These are phyloP conservation scores for Metacarcinus magister DNA, from an alignment of 2,888 invertebrate species.

Conservation along the genomic window DNA sequence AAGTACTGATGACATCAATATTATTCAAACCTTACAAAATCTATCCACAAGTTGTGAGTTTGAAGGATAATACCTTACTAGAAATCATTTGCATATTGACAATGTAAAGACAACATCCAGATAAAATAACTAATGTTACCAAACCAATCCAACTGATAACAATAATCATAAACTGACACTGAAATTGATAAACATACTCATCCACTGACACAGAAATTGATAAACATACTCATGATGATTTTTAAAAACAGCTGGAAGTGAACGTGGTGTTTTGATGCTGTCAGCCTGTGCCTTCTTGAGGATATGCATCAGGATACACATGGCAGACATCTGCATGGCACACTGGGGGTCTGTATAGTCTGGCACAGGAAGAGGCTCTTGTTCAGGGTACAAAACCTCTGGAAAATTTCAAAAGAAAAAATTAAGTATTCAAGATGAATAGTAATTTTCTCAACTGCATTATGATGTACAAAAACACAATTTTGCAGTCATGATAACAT, in stretches of 20 bases:
- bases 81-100: not conserved
- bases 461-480: not conserved
- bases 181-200: slow-evolving; percentile 87
- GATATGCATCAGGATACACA: slow-evolving; percentile 98
- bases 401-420: slow-evolving; percentile 87
- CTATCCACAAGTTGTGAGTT: not conserved
- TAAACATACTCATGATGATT: slow-evolving; percentile 90
- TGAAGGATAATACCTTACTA: not conserved
- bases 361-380: slow-evolving; percentile 94
- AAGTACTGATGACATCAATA: not conserved
- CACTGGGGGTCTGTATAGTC: slow-evolving; percentile 94
- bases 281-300: slow-evolving; percentile 96
- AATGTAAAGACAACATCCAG: not conserved
- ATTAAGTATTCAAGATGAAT: slow-evolving; percentile 88
- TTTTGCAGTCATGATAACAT: not conserved
- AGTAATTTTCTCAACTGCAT: not conserved
- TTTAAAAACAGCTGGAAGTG: slow-evolving; percentile 93
- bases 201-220: slow-evolving; percentile 83
- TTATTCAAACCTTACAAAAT: not conserved
- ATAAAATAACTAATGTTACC: not conserved
- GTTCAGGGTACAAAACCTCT: slow-evolving; percentile 95
- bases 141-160: not conserved
- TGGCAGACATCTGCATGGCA: slow-evolving; percentile 96
- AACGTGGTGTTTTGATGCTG: slow-evolving; percentile 90
- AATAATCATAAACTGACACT: not conserved